Evolutionary conservation across 2,888 invertebrate species (phyloP), one percentile per base, ranked within the genome.

Genomic region (Sisyra nigra): DNA sequence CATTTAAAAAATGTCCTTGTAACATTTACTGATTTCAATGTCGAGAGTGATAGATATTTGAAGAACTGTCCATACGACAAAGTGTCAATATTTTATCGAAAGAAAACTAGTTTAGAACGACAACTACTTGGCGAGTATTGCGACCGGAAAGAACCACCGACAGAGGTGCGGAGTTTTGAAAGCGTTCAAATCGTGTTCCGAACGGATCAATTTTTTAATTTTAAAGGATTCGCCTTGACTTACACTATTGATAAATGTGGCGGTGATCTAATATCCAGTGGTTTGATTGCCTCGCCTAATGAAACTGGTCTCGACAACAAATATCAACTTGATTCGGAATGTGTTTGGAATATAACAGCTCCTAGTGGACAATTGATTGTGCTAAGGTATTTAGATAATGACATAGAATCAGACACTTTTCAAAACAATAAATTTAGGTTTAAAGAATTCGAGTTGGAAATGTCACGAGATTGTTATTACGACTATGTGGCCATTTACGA

Each of bases 311-410:
- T n/a, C 24, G 24, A 24, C 7, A 24, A 24, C 7, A 24, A 14
- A 2, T 77, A 74, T 49, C 66, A 67, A 29, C 60, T 62, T 17
- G 61, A 67, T 48, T 58, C 76, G 51, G 72, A 75, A 51, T 92
- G 91, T 57, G 63, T 69, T 0, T 93, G 92, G 92, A 59, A 69
- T 44, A 76, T 92, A 41, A 70, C 69, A 42, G 87, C 87, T 1
- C 84, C 80, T 1, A 50, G 54, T 15, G 68, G 69, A 47, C 74
- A 80, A 57, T 66, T 71, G 35, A 67, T 82, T 7, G 61, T 75
- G 7, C 52, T 86, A n/a, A 72, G 69, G 61, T 77, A 59, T 47
- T 24, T n/a, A n/a, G n/a, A n/a, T n/a, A n/a, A n/a, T n/a, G n/a
- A n/a, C n/a, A n/a, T n/a, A n/a, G n/a, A n/a, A n/a, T n/a, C n/a